Base-by-base conservation (phyloP, 2,797 vertebrate genomes). In the Harpagifer antarcticus region DNA sequence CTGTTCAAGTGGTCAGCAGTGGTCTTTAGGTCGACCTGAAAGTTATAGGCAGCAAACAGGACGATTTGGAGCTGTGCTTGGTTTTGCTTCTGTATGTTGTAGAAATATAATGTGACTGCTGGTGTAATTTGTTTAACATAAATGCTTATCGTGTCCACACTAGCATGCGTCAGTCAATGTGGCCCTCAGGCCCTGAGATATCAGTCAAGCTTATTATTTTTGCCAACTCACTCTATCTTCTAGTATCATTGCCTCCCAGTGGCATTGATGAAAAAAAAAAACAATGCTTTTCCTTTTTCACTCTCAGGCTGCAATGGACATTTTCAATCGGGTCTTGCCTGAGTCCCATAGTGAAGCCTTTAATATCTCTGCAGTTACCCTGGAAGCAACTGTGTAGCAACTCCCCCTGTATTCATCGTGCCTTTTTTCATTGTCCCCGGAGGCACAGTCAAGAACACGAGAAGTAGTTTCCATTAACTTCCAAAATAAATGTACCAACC, bases 381-480 rank as follows among this genome's bases (percentile, higher is more conserved):
- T 65, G 60, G 66, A 74, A 76, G 70, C 76, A 49, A 27, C 31
- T 45, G 56, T 70, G 57, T 54, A 70, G 67, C 62, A 64, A 60
- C 68, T 81, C 72, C 43, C 75, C 53, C 72, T 81, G 58, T 66
- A 33, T 15, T 37, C 27, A n/a, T 65, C 79, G 40, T 74, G 52
- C 49, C 48, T 62, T 57, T 63, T 54, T 54, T 33, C 45, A 53
- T 74, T 68, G 53, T 79, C 64, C 48, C 58, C 17, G 50, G 72
- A 80, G 63, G 68, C 58, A 63, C 67, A 62, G 73, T 27, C 33
- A 59, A 57, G 65, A 78, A 71, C 56, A 75, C 64, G 74, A 72
- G 37, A 61, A 64, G 54, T 48, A 20, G 42, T 88, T 81, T 84
- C 68, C 49, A 27, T 66, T 66, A 62, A 53, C 53, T 81, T 67